Evolutionary conservation across 2,888 invertebrate genomes (phyloP).

Genomic region (Drosophila recens): DNA sequence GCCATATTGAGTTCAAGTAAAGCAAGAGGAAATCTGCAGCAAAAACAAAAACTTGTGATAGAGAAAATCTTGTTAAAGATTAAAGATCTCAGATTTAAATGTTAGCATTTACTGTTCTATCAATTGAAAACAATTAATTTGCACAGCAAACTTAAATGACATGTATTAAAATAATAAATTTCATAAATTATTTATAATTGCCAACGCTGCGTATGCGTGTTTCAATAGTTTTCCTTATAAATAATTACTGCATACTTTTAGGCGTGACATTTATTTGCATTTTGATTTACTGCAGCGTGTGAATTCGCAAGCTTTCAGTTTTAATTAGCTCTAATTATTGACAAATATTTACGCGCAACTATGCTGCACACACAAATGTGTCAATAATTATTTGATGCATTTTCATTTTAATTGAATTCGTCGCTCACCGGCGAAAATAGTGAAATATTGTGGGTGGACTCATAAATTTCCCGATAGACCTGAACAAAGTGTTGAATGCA

Average conservation of each 20-base stretch:
- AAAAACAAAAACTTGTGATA: neutral
- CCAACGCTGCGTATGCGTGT: conserved; percentile 44
- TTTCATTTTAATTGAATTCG: conserved; percentile 64
- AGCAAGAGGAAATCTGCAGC: neutral
- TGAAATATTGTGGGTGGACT: neutral
- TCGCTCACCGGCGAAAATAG: conserved; percentile 33
- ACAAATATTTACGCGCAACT: conserved; percentile 33
- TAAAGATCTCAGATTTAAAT: neutral
- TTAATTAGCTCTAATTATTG: conserved; percentile 55
- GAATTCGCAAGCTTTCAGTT: conserved; percentile 18
- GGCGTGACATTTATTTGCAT: conserved; percentile 26
- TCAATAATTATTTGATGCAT: conserved; percentile 52
- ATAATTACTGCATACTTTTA: conserved; percentile 41
- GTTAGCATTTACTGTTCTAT: neutral
- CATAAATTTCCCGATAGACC: conserved; percentile 9
- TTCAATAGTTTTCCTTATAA: neutral
- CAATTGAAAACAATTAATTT: neutral
- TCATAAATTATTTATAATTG: conserved; percentile 13
- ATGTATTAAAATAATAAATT: neutral
- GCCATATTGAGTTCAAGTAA: conserved; percentile 20
- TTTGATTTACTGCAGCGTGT: conserved; percentile 39
- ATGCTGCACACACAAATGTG: conserved; percentile 3
- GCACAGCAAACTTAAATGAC: neutral
- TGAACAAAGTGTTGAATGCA: neutral
- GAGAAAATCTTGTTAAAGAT: neutral